Evolutionary conservation across 2,797 vertebrate species (phyloP), one percentile per base, ranked within the genome.

Genomic region (Sylvilagus floridanus): DNA sequence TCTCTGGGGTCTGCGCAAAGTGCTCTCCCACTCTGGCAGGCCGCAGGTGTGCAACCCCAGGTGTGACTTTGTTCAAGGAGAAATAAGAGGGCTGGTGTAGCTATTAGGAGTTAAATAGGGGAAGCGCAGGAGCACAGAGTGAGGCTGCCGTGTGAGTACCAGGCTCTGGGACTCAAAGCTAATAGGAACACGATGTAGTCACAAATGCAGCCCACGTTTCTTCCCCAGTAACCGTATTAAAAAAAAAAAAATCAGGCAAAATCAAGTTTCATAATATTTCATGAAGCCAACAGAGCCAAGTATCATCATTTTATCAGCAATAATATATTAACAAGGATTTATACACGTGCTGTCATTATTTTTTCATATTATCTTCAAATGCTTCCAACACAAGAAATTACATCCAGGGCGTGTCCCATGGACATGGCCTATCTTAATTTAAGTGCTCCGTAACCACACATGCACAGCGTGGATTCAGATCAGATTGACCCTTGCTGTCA

Each of bases 191-290:
- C 2, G 22, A 7, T 13, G 13, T 37, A 16, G 28, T 71, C 54
- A 30, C 19, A 7, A 57, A 19, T 2, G 13, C 52, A 21, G 32
- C 17, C 22, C 54, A 19, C 13, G 84, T 78, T 71, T 68, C 24
- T 52, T 37, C 28, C 26, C 54, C 37, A 5, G 22, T 60, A 72
- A 47, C 42, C 42, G 42, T 47, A 47, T 47, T 47, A 9, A 47
- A 47, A 47, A 47, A 47, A 47, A 47, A 47, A 72, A 86, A 37
- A 3, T 77, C 37, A 42, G 57, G 26, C n/a, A 7, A 57, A 69
- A 66, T 65, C 66, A n/a, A 76, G 37, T 82, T 84, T 60, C 35
- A 66, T 37, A 50, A 63, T 30, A 35, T 75, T 95, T 95, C 79
- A 89, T 37, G 83, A 82, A 83, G 47, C 26, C 72, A 90, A 16